phyloP scores from a whole-genome alignment of 2,113 vertebrate genomes.

The Arenaria interpres region DNA sequence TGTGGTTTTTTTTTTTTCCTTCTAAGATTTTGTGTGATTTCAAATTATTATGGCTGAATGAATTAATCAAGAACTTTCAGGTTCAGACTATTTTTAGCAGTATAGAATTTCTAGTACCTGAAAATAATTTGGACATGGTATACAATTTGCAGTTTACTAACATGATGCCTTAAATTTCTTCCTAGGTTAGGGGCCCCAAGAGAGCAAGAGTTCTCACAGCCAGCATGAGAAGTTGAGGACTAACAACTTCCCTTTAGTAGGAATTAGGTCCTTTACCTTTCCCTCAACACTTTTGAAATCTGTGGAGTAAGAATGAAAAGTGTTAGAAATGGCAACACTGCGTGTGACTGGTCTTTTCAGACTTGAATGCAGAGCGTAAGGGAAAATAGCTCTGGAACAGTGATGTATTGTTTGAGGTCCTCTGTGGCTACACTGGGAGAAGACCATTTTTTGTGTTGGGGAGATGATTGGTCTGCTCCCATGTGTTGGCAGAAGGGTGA shows the following conservation, averaged over 20 bases:
- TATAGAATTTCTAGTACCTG: neutral
- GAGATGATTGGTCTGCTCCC: neutral
- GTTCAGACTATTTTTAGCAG: neutral
- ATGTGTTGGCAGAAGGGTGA: neutral
- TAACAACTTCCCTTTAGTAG: neutral
- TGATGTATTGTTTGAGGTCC: neutral
- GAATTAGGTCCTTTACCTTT: neutral
- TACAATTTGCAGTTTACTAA: neutral
- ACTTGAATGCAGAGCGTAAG: fast-evolving
- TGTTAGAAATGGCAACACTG: neutral
- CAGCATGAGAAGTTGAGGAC: neutral
- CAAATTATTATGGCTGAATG: neutral
- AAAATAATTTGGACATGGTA: neutral
- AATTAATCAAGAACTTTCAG: neutral
- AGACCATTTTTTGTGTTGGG: neutral
- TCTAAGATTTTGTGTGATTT: neutral
- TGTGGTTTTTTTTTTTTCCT: neutral
- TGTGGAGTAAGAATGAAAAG: neutral
- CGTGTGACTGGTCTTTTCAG: neutral
- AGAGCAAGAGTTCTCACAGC: neutral
- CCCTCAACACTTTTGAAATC: neutral
- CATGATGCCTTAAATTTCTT: neutral
- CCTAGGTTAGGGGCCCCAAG: neutral
- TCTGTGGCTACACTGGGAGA: neutral
- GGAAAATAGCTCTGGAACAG: neutral